A percentile compares a stretch with the other conserved stretches of the same genome.
Evolutionary conservation across 2,888 invertebrate genomes (phyloP).

Genomic region (Melinopterus prodromus): DNA sequence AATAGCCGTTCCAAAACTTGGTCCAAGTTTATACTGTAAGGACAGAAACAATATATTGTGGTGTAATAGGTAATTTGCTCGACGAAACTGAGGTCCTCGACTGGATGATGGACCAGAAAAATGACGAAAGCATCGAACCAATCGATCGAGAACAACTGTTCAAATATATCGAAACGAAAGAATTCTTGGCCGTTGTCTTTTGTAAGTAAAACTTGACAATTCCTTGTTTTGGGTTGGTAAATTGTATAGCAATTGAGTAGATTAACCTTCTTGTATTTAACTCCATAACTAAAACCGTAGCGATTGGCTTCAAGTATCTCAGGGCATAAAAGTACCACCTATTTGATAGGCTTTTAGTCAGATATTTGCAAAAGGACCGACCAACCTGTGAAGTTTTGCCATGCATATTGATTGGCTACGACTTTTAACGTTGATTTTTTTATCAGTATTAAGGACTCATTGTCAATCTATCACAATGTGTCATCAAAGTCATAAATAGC

Average conservation of each 20-base stretch:
- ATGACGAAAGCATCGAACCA: constrained; percentile 90
- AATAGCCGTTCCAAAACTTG: constrained; percentile 56
- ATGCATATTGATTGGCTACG: too few species aligned
- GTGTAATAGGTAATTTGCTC: constrained; percentile 69
- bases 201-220: constrained; percentile 73
- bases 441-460: too few species aligned
- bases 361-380: background rate
- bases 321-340: background rate
- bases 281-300: background rate
- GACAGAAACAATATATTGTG: background rate
- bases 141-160: constrained; percentile 83
- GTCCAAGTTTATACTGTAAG: constrained; percentile 14
- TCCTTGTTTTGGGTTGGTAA: constrained; percentile 6
- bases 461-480: too few species aligned
- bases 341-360: background rate
- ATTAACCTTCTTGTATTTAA: background rate
- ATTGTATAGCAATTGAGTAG: background rate
- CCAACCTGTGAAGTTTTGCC: too few species aligned
- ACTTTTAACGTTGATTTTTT: too few species aligned
- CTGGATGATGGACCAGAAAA: constrained; percentile 92
- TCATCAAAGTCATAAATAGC: too few species aligned
- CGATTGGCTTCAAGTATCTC: background rate
- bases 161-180: constrained; percentile 87
- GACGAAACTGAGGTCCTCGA: constrained; percentile 86
- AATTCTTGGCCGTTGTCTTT: constrained; percentile 90